These are phyloP conservation scores for Zaprionus gabonicus DNA, from an alignment of 1,140 invertebrate species.

Conservation along the genomic window DNA sequence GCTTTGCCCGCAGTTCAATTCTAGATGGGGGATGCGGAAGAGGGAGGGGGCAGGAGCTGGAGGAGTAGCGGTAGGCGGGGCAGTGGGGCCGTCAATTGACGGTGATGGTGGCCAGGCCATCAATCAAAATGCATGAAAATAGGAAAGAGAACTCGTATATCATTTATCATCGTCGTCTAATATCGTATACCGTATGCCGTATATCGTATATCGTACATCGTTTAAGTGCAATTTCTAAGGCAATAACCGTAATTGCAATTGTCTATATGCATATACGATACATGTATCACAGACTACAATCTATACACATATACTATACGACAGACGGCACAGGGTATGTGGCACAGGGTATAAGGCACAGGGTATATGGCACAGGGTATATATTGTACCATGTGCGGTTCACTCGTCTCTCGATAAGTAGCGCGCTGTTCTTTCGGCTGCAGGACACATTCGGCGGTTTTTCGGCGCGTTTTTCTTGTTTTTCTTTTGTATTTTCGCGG, in stretches of 20 bases:
- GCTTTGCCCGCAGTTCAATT: conserved; percentile 1
- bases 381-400: neutral
- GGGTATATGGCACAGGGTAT: neutral
- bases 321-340: neutral
- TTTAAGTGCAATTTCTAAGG: conserved; percentile 31
- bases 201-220: conserved; percentile 7
- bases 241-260: conserved; percentile 39
- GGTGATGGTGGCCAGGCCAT: neutral
- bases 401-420: conserved; percentile 1
- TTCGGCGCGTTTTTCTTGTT: neutral
- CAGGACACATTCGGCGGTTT: conserved; percentile 30
- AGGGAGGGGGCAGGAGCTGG: neutral
- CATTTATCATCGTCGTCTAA: conserved; percentile 35
- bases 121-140: conserved; percentile 5
- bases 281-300: neutral
- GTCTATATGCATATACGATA: conserved; percentile 3
- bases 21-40: neutral
- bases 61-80: no score
- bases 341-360: neutral
- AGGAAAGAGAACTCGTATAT: conserved; percentile 6
- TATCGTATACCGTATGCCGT: conserved; percentile 17
- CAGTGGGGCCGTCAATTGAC: neutral
- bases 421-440: conserved; percentile 10
- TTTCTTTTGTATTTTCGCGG: conserved; percentile 17
- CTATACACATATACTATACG: conserved; percentile 9